Evolutionary conservation across 2,113 vertebrate species (phyloP).

Genomic region (Quiscalus mexicanus): DNA sequence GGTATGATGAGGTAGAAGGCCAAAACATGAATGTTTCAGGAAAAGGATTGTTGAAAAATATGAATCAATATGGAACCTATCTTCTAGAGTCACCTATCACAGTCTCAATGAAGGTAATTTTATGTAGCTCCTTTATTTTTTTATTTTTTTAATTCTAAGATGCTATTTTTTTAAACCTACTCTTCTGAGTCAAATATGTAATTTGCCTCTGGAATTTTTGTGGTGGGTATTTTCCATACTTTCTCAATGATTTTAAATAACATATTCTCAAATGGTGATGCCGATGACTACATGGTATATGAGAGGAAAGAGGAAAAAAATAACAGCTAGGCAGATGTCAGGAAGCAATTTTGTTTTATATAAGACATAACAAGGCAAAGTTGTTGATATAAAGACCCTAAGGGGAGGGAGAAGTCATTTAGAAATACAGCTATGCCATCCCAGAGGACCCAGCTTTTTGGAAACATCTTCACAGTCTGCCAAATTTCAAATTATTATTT

Average conservation of each 20-base stretch:
- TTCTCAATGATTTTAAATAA: neutral
- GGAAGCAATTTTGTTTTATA: conserved; percentile 48
- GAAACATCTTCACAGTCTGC: neutral
- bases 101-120: neutral
- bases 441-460: neutral
- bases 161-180: neutral
- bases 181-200: neutral
- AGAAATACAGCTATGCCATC: neutral
- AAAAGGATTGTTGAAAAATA: neutral
- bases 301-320: neutral
- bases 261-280: conserved; percentile 21
- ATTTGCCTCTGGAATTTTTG: neutral
- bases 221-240: conserved; percentile 10
- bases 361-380: conserved; percentile 37
- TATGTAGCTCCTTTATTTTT: neutral
- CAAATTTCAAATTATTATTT: neutral
- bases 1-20: neutral
- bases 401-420: neutral
- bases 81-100: neutral
- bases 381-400: conserved; percentile 48
- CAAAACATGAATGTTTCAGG: neutral
- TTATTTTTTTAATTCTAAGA: neutral
- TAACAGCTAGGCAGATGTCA: conserved; percentile 27
- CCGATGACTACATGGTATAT: neutral
- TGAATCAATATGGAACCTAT: neutral